Evolutionary conservation across 1,140 invertebrate species (phyloP).

Genomic region (Pogonomyrmex barbatus): DNA sequence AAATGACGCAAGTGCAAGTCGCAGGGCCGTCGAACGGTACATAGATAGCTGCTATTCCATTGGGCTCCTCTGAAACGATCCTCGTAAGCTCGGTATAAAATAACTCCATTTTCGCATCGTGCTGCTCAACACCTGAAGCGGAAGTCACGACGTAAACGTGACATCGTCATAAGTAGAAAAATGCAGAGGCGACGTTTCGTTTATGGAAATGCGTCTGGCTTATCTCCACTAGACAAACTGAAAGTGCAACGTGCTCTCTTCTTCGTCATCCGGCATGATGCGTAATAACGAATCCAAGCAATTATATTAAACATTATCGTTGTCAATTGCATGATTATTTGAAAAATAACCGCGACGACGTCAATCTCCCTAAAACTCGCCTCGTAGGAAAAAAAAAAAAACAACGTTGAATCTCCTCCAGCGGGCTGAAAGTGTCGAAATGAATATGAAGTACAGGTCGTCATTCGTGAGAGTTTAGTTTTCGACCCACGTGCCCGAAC

Average conservation of each 20-base stretch:
- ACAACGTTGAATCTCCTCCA: not conserved
- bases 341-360: not conserved
- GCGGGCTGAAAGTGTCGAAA: not conserved
- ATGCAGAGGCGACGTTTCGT: slow-evolving; percentile 67
- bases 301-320: not conserved
- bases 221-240: slow-evolving; percentile 73
- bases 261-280: slow-evolving; percentile 4
- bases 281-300: not conserved
- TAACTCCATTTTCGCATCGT: slow-evolving; percentile 75
- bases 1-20: not conserved
- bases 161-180: slow-evolving; percentile 63
- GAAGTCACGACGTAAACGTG: slow-evolving; percentile 72
- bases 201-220: slow-evolving; percentile 75
- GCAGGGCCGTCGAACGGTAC: slow-evolving; percentile 45
- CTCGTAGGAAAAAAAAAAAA: not conserved
- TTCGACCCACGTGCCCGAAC: not conserved
- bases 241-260: slow-evolving; percentile 64
- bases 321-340: not conserved
- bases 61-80: slow-evolving; percentile 65
- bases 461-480: slow-evolving; percentile 4
- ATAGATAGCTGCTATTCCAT: slow-evolving; percentile 67
- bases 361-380: not conserved
- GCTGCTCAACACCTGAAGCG: slow-evolving; percentile 72
- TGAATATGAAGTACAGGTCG: slow-evolving; percentile 15
- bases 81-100: slow-evolving; percentile 72